These are phyloP conservation scores for Drosophila pandora DNA, from an alignment of 1,140 invertebrate genomes.

Conservation along the genomic window DNA sequence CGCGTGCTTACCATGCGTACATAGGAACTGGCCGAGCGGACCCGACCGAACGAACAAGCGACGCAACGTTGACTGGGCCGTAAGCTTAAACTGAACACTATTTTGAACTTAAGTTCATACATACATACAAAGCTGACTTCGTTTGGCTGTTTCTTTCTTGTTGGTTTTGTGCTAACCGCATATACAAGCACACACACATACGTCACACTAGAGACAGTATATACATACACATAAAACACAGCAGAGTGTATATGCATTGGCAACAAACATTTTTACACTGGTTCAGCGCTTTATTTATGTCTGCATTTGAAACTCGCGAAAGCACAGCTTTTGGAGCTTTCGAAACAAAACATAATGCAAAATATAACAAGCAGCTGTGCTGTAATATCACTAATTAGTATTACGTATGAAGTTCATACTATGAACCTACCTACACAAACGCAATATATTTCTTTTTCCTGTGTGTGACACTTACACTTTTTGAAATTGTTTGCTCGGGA, in stretches of 20 bases:
- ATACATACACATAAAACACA: constrained; percentile 1
- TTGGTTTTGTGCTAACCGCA: constrained; percentile 60
- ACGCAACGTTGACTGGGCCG: constrained; percentile 76
- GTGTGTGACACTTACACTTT: constrained; percentile 29
- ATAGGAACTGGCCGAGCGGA: constrained; percentile 77
- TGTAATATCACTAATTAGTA: constrained; percentile 80
- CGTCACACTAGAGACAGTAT: constrained; percentile 1
- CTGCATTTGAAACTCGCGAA: constrained; percentile 55
- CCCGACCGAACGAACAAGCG: constrained; percentile 77
- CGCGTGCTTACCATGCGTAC: constrained; percentile 73
- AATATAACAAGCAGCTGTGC: constrained; percentile 77
- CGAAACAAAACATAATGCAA: constrained; percentile 76
- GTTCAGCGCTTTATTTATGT: constrained; percentile 15
- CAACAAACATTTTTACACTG: constrained; percentile 29
- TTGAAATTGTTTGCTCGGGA: constrained; percentile 65
- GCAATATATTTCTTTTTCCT: constrained; percentile 10
- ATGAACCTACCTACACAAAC: constrained; percentile 33
- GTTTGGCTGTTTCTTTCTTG: constrained; percentile 25
- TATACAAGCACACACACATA: constrained; percentile 32
- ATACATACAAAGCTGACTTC: constrained; percentile 13
- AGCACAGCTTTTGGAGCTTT: constrained; percentile 78
- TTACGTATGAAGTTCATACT: constrained; percentile 53
- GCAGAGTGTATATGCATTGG: neutral
- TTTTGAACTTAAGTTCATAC: constrained; percentile 78
- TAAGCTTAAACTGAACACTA: constrained; percentile 80